A percentile compares a stretch with the other conserved stretches of the same genome.
Evolutionary conservation across 2,888 invertebrate species (phyloP).

Genomic region (Sesia apiformis): DNA sequence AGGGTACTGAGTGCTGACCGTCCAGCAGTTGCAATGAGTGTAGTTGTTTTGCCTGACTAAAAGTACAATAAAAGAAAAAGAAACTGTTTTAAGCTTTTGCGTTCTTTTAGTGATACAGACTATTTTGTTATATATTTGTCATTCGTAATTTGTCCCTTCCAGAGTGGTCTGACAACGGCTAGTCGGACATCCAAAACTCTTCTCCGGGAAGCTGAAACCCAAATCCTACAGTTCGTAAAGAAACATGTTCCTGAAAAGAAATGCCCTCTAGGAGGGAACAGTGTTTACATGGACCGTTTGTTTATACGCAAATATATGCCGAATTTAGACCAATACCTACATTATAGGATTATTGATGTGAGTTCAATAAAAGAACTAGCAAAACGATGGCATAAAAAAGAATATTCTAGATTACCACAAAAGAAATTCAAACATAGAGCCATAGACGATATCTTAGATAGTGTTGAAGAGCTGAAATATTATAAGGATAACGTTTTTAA

Average conservation of each 20-base stretch:
- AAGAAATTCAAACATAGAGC: conserved; percentile 83
- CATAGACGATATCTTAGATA: conserved; percentile 89
- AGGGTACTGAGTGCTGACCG: too few relatives aligned
- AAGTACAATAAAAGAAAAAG: too few relatives aligned
- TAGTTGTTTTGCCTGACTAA: too few relatives aligned
- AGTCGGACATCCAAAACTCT: conserved; percentile 80
- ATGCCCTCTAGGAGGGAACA: conserved; percentile 91
- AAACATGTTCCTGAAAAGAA: conserved; percentile 69
- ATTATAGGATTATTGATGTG: conserved; percentile 95
- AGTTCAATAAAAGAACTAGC: conserved; percentile 91
- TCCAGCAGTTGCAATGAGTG: too few relatives aligned
- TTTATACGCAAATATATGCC: conserved; percentile 92
- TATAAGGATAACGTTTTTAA: conserved; percentile 82
- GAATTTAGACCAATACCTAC: conserved; percentile 81
- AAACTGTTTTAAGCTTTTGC: too few relatives aligned
- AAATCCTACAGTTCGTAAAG: conserved; percentile 82
- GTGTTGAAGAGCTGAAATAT: conserved; percentile 87
- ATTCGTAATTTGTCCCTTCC: conserved; percentile 23
- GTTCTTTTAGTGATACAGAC: too few relatives aligned
- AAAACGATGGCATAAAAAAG: conserved; percentile 82
- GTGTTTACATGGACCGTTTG: conserved; percentile 88
- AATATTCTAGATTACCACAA: conserved; percentile 70
- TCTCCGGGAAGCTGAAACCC: conserved; percentile 79
- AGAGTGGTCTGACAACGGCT: conserved; percentile 88
- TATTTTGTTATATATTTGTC: too few relatives aligned